Percentiles rank a stretch among this genome's conserved stretches.
phyloP scores from a whole-genome alignment of 2,113 vertebrate genomes.

The Embiotoca jacksoni region DNA sequence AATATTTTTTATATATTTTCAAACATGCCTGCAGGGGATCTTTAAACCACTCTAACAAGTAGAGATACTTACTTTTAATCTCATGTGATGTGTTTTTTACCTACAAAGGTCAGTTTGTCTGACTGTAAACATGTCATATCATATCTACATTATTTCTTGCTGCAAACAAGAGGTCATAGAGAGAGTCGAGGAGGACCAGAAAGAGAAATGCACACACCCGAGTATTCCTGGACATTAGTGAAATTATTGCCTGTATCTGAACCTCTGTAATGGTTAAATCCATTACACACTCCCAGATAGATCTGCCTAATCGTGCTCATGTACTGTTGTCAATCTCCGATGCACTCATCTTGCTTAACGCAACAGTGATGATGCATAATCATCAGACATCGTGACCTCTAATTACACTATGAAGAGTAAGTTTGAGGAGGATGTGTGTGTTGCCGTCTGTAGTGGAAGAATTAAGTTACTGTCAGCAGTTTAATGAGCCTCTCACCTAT shows the following conservation, averaged over 20 bases:
- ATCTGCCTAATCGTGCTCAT: slow-evolving; percentile 56
- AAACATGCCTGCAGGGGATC: not conserved
- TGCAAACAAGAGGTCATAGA: slow-evolving; percentile 19
- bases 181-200: not conserved
- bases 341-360: slow-evolving; percentile 39
- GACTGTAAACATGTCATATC: slow-evolving; percentile 56
- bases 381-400: slow-evolving; percentile 65
- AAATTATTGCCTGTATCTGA: slow-evolving; percentile 3
- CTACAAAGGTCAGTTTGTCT: slow-evolving; percentile 67
- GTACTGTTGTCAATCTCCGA: slow-evolving; percentile 43
- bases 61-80: slow-evolving; percentile 49
- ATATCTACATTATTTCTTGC: slow-evolving; percentile 32
- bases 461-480: slow-evolving; percentile 75
- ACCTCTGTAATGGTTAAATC: slow-evolving; percentile 48
- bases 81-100: slow-evolving; percentile 44
- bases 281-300: slow-evolving; percentile 45
- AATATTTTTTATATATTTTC: not conserved
- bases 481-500: slow-evolving; percentile 78
- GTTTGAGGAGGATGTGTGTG: slow-evolving; percentile 66
- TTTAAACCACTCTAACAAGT: slow-evolving; percentile 11
- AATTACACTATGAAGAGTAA: slow-evolving; percentile 71
- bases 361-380: slow-evolving; percentile 56
- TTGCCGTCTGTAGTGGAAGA: slow-evolving; percentile 54
- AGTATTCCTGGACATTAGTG: not conserved
- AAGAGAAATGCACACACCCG: not conserved